Conservation (phyloP, 2,888 invertebrate species). For the Lissocephala sabroskyi region DNA sequence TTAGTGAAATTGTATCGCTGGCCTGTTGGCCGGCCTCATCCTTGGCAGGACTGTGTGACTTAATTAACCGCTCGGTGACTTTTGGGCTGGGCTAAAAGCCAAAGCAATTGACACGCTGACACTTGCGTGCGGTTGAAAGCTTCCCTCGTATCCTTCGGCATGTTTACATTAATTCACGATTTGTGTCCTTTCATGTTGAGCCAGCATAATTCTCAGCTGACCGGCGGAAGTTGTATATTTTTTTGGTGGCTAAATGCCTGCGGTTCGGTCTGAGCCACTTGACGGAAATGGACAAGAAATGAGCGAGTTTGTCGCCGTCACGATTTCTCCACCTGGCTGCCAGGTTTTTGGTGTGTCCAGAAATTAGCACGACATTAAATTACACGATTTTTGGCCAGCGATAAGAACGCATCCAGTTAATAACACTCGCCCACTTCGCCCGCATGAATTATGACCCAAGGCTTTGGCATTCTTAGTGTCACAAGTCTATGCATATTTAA, state of each 20-base stretch:
- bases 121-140: slow-evolving; percentile 29
- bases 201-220: slow-evolving; percentile 54
- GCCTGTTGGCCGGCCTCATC: slow-evolving; percentile 14
- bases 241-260: no score
- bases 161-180: slow-evolving; percentile 48
- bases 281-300: slow-evolving; percentile 60
- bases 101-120: slow-evolving; percentile 59
- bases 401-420: slow-evolving; percentile 28
- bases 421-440: slow-evolving; percentile 18
- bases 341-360: slow-evolving; percentile 19
- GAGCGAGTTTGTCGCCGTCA: slow-evolving; percentile 40
- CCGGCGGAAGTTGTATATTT: no score
- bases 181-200: slow-evolving; percentile 47
- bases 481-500: slow-evolving; percentile 38
- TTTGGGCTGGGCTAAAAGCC: slow-evolving; percentile 20
- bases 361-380: slow-evolving; percentile 66
- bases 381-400: slow-evolving; percentile 51
- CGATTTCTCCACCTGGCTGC: slow-evolving; percentile 49
- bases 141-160: not conserved
- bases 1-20: slow-evolving; percentile 56
- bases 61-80: slow-evolving; percentile 41
- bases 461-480: slow-evolving; percentile 18
- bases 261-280: slow-evolving; percentile 35
- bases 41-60: slow-evolving; percentile 31
- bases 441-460: slow-evolving; percentile 51